Percentiles rank a stretch among this genome's conserved stretches.
phyloP scores from a whole-genome alignment of 1,140 invertebrate species.

The Heliconius nattereri region DNA sequence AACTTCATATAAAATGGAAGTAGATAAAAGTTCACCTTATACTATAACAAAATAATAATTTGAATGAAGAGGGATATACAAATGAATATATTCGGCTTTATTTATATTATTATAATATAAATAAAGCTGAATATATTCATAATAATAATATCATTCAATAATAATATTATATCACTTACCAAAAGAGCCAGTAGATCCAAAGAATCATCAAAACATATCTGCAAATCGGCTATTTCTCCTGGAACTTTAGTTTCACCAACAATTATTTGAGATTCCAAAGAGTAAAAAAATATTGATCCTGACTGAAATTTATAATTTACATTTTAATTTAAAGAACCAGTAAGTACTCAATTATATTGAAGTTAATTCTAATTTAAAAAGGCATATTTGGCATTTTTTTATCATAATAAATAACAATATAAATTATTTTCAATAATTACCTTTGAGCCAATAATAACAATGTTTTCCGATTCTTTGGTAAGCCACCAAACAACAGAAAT shows the following conservation, averaged over 20 bases:
- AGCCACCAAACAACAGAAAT: conserved; percentile 74
- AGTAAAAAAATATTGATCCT: conserved; percentile 68
- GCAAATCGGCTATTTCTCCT: conserved; percentile 67
- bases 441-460: conserved; percentile 72
- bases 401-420: background rate
- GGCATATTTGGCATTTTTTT: no score
- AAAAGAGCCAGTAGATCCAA: conserved; percentile 67
- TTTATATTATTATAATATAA: no score
- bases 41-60: no score
- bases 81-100: no score
- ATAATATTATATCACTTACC: conserved; percentile 48
- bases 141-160: no score
- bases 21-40: no score
- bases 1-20: no score
- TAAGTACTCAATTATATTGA: background rate
- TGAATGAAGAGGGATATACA: no score
- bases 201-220: conserved; percentile 76
- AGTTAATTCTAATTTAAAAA: no score
- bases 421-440: conserved; percentile 40
- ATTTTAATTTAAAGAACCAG: conserved; percentile 1
- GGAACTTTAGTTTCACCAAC: conserved; percentile 66
- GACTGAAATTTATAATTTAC: conserved; percentile 47
- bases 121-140: no score
- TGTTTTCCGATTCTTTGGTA: conserved; percentile 73
- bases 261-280: conserved; percentile 65